A percentile compares a stretch with the other conserved stretches of the same genome.
phyloP scores from a whole-genome alignment of 2,113 vertebrate species.

The Eublepharis macularius region DNA sequence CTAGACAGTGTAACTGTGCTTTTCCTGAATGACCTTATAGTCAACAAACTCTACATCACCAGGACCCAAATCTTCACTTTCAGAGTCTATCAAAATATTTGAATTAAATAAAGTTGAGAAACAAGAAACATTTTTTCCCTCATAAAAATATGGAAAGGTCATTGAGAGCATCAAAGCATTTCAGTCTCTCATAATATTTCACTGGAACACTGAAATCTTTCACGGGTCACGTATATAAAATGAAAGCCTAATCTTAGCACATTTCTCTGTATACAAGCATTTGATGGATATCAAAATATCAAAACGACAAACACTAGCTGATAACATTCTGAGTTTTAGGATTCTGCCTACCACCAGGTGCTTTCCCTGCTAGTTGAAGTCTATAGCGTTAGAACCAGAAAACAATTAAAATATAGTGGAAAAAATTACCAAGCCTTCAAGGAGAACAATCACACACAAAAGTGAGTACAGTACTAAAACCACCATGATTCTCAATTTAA shows the following conservation, averaged over 20 bases:
- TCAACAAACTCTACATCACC: background rate
- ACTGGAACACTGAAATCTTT: background rate
- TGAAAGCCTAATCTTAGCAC: background rate
- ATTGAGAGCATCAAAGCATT: background rate
- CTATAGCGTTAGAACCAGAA: background rate
- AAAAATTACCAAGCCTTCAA: background rate
- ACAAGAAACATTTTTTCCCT: background rate
- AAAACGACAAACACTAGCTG: background rate
- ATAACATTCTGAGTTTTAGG: background rate
- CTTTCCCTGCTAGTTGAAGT: background rate
- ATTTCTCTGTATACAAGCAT: background rate
- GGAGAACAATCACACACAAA: background rate
- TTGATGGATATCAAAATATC: background rate
- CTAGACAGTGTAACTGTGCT: background rate
- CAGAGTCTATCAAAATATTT: background rate
- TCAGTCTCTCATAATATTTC: background rate
- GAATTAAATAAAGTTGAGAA: background rate
- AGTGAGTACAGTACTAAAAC: slow-evolving; percentile 16
- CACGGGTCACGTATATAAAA: background rate
- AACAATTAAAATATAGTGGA: slow-evolving; percentile 25
- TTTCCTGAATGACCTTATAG: background rate
- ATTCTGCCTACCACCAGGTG: background rate
- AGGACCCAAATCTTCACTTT: background rate
- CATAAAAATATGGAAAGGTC: background rate
- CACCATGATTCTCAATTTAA: slow-evolving; percentile 3